Evolutionary conservation across 2,888 invertebrate genomes (phyloP), one percentile per base, ranked within the genome.

Genomic region (Cerceris ruficornis): DNA sequence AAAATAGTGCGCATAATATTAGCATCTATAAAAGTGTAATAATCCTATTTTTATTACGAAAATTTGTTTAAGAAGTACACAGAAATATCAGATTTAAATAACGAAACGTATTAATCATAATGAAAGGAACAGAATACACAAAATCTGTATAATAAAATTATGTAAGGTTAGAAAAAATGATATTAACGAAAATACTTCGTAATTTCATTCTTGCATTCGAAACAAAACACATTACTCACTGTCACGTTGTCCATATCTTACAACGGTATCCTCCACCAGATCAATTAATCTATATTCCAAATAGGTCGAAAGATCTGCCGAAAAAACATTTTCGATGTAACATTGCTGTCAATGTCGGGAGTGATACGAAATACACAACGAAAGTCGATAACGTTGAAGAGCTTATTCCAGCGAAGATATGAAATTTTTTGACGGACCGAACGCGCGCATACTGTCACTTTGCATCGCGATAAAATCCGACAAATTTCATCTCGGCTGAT

Each of bases 161-260:
- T 50, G 39, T 0, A 69, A 28, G 9, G 49, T 6, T 55, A 67
- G 9, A 71, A 46, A 6, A 46, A 72, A 49, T 54, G 11, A 46
- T n/a, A 52, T 43, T 6, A 7, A 17, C 28, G 64, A 60, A 75
- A 58, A 64, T 79, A 72, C 69, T 52, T 49, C 55, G 55, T 62
- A 46, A 14, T 0, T 46, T 28, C n/a, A 1, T 55, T 52, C 55
- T 58, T 59, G 57, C n/a, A 46, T 4, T 58, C 8, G 2, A 55
- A 58, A 61, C 6, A 6, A 59, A 15, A 55, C 61, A 43, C n/a
- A 43, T 50, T 82, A 84, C 86, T 87, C 54, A 86, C 86, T 62
- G 75, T 81, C 46, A 85, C 61, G 71, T 77, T 86, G 72, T 86
- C 81, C 86, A 86, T 86, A 66, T 81, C 68, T 83, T 28, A 57